Base-by-base conservation (phyloP, 2,113 vertebrate species). In the Plecotus auritus region DNA sequence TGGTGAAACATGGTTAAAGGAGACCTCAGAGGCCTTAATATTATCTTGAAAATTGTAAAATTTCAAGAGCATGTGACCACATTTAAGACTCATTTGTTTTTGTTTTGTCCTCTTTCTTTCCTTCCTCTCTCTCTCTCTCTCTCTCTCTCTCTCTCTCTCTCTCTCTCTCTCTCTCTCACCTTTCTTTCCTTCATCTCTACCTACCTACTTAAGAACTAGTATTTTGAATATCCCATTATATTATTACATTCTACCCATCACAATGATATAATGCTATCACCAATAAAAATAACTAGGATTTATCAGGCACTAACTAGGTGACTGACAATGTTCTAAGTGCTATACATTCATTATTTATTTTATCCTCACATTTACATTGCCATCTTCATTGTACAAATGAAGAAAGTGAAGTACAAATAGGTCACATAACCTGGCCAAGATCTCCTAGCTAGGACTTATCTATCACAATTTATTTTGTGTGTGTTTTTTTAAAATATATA, bases 231-330 rank as follows among this genome's bases (percentile, higher is more conserved):
- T 42, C 13, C 35, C n/a, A 47, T 49, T 40, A 45, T 4, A 35
- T 73, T 78, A 47, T 30, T 90, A 47, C 22, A 81, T 59, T 73
- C 37, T 67, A 42, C 6, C 10, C 4, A 80, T 32, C 32, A 67
- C 8, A 4, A 4, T n/a, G 45, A 66, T 66, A 80, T 32, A 67
- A 76, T 51, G n/a, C 23, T 26, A 70, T 30, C 30, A 80, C 1
- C 37, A 85, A 73, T 40, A 45, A 37, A 93, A 89, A 66, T 78
- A 74, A 76, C 7, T 30, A 61, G 4, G 69, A 83, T 64, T 64
- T 78, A n/a, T 54, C 1, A 4, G 54, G 7, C 14, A 85, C 37
- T 37, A 64, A 32, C 51, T 72, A 70, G 2, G 7, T 45, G 16
- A 59, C 77, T 40, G 13, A 51, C 40, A 42, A 45, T 51, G 28